Conservation (phyloP, 2,888 invertebrate genomes). For the Drosophila dives region DNA sequence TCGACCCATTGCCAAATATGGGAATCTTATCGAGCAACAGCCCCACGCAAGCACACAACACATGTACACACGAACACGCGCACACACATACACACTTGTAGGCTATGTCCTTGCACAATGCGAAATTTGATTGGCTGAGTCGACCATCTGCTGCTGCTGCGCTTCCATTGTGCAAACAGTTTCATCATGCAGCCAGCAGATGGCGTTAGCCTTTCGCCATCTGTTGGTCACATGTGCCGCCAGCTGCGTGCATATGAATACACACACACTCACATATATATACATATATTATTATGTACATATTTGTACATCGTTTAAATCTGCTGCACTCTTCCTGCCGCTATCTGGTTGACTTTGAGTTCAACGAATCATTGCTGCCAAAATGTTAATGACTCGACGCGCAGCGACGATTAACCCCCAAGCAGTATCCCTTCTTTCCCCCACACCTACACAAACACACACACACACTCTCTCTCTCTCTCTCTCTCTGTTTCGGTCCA, state of each 20-base stretch:
- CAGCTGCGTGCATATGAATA: constrained; percentile 2
- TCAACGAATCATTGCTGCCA: constrained; percentile 56
- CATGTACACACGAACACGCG: background rate
- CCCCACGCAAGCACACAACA: constrained; percentile 21
- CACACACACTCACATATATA: background rate
- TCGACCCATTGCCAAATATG: constrained; percentile 10
- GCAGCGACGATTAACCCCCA: constrained; percentile 45
- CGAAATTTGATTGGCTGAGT: constrained; percentile 12
- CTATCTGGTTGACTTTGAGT: constrained; percentile 43
- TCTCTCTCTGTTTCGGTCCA: constrained; percentile 1
- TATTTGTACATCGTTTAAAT: constrained; percentile 5
- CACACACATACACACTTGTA: background rate
- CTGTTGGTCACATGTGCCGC: constrained; percentile 41
- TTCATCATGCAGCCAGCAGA: constrained; percentile 53
- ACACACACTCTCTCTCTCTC: background rate
- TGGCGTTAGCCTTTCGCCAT: constrained; percentile 42
- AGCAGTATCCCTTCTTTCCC: constrained; percentile 16
- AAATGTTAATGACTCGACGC: constrained; percentile 57
- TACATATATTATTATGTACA: background rate
- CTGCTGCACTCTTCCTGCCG: constrained; percentile 18
- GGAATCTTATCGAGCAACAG: constrained; percentile 45
- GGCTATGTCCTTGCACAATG: constrained; percentile 56
- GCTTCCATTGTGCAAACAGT: constrained; percentile 40
- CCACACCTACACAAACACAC: background rate
- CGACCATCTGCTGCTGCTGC: constrained; percentile 2